phyloP scores from a whole-genome alignment of 2,888 invertebrate species.

The Orgyia antiqua region DNA sequence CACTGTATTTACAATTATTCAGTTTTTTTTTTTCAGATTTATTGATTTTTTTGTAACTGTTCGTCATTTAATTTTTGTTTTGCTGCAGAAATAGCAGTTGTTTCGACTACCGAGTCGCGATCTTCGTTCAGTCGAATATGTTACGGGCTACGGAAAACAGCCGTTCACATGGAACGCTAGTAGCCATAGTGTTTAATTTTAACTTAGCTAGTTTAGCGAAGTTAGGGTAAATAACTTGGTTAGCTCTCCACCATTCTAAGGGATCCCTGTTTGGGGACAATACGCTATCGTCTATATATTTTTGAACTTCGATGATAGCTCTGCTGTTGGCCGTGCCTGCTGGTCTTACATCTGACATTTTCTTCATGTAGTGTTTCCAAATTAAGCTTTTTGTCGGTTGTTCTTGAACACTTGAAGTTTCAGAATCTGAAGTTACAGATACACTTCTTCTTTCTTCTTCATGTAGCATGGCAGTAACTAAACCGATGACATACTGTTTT shows the following conservation, averaged over 20 bases:
- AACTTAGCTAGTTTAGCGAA: slow-evolving; percentile 4
- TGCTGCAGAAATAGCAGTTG: slow-evolving; percentile 6
- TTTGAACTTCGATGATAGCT: background rate
- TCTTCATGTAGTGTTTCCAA: slow-evolving; percentile 1
- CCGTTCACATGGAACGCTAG: slow-evolving; percentile 1
- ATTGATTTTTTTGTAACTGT: no score
- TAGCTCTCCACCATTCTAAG: background rate
- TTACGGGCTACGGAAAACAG: slow-evolving; percentile 7
- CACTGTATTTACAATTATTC: no score
- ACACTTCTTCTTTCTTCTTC: background rate
- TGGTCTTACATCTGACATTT: background rate
- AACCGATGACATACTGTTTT: slow-evolving; percentile 4
- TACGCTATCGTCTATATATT: slow-evolving; percentile 3
- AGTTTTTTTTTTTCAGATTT: no score
- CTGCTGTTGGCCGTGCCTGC: background rate
- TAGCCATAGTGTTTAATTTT: background rate
- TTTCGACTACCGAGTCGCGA: slow-evolving; percentile 8
- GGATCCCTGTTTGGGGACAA: background rate
- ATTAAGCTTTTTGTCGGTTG: background rate
- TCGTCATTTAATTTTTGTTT: no score
- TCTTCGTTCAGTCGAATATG: slow-evolving; percentile 8
- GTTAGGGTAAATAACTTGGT: background rate
- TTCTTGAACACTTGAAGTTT: background rate
- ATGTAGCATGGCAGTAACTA: slow-evolving; percentile 2
- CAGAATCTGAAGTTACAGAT: background rate